Conservation (phyloP, 2,797 vertebrate genomes). For the Salarias fasciatus region DNA sequence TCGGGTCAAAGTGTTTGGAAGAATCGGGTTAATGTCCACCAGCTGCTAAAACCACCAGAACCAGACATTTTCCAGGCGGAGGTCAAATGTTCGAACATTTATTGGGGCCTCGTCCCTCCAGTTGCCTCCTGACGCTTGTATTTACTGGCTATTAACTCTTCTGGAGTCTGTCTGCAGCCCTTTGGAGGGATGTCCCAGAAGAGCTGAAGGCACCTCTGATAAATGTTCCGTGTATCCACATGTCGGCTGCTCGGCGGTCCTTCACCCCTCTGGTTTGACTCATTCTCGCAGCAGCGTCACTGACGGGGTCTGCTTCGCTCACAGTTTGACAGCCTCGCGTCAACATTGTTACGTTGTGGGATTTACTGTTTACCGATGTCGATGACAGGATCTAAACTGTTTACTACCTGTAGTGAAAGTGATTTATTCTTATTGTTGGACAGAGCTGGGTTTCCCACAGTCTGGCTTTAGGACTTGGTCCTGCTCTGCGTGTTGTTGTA, state of each 20-base stretch:
- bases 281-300: conserved; percentile 1
- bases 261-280: conserved; percentile 22
- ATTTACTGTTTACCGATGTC: conserved; percentile 29
- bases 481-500: conserved; percentile 25
- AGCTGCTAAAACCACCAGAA: conserved; percentile 47
- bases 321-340: conserved; percentile 21
- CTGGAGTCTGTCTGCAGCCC: conserved; percentile 6
- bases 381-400: conserved; percentile 5
- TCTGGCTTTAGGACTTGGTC: conserved; percentile 18
- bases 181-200: conserved; percentile 13
- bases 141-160: conserved; percentile 29
- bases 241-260: conserved; percentile 6
- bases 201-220: conserved; percentile 31
- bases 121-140: conserved; percentile 49
- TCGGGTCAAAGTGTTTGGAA: conserved; percentile 12
- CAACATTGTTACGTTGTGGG: conserved; percentile 18
- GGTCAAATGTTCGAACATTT: conserved; percentile 59
- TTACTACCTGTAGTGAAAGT: conserved; percentile 45
- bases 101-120: conserved; percentile 27
- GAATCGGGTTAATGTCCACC: conserved; percentile 29
- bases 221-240: conserved; percentile 28
- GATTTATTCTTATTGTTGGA: conserved; percentile 44
- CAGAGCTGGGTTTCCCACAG: conserved; percentile 51
- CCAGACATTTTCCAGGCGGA: conserved; percentile 45
- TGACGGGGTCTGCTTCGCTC: conserved; percentile 5